Evolutionary conservation across 2,888 invertebrate genomes (phyloP), one percentile per base, ranked within the genome.

Genomic region (Pocota personata): DNA sequence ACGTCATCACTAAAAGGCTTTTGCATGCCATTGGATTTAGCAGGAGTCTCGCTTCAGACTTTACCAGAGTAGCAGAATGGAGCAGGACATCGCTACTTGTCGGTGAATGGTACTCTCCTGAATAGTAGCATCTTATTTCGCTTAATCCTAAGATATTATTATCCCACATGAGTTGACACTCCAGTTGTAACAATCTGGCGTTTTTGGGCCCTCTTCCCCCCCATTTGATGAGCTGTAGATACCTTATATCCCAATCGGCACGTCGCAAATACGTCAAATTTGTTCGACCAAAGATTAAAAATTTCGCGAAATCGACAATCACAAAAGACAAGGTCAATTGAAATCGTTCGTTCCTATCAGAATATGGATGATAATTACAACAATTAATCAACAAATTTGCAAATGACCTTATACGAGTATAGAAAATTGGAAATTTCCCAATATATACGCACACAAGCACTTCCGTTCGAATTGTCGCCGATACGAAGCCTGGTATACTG

Each of bases 361-460:
- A 58, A 40, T 24, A 21, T 19, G 2, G 12, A 60, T 14, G 24
- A 60, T 60, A 27, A 43, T 4, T n/a, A 1, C 14, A 60, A 60
- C 10, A 40, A 60, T 24, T 16, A 43, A 60, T 48, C 30, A 55
- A 30, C 14, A 55, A 40, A 40, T 21, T 48, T 30, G 64, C 32
- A 8, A 48, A 6, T 5, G 5, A 27, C 21, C 30, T 5, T 10
- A 37, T 19, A 35, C 3, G n/a, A n/a, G n/a, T n/a, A n/a, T n/a
- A n/a, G n/a, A 24, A 16, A 24, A 40, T 40, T 12, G 24, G 5
- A 46, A 64, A 46, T 64, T 64, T 46, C 16, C 32, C 46, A 48
- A 32, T 46, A 62, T 43, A 60, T 6, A n/a, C 24, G 3, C 21
- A 48, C 6, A 46, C 7, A 71, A n/a, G 71, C 71, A 71, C 43